Conservation (phyloP, 2,797 vertebrate species). For the Distichodus sexfasciatus region DNA sequence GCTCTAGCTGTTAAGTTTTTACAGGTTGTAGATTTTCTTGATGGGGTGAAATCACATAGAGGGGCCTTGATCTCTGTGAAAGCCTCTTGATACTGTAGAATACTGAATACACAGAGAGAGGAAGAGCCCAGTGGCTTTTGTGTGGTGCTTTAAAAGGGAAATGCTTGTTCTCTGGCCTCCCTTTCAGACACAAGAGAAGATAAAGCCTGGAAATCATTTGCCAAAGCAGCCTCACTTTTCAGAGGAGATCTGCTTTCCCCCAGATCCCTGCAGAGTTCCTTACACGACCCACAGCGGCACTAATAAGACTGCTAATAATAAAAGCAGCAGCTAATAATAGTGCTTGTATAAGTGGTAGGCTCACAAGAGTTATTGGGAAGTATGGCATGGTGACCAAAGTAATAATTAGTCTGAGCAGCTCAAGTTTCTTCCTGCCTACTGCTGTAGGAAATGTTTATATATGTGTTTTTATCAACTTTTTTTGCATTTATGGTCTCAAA, state of each 20-base stretch:
- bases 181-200: background rate
- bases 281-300: background rate
- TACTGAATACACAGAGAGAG: background rate
- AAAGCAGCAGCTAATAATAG: slow-evolving; percentile 12
- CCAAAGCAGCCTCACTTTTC: background rate
- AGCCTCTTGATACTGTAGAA: background rate
- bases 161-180: background rate
- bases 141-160: background rate
- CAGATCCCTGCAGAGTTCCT: background rate
- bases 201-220: slow-evolving; percentile 21
- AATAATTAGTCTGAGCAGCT: background rate
- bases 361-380: background rate
- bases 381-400: background rate
- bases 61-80: background rate
- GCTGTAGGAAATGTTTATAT: too few species aligned
- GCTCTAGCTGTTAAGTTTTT: background rate
- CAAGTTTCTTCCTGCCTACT: background rate
- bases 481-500: too few species aligned
- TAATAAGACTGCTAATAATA: too few species aligned
- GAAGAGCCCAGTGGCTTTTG: background rate
- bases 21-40: background rate
- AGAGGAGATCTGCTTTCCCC: background rate
- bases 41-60: too few species aligned
- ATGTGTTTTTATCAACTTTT: too few species aligned
- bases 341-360: slow-evolving; percentile 1